Base-by-base conservation (phyloP, 2,888 invertebrate species). In the Brenthis hecate region DNA sequence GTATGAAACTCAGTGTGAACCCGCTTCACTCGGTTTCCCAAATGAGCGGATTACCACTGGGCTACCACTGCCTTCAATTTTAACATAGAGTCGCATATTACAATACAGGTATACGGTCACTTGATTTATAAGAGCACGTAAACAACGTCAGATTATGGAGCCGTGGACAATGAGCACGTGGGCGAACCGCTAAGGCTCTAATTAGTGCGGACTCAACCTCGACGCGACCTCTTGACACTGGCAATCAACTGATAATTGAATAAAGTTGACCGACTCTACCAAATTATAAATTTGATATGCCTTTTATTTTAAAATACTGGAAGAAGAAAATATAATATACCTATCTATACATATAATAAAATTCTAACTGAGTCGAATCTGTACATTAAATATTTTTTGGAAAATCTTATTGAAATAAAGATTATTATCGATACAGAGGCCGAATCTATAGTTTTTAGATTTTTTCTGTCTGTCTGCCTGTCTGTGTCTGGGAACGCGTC, bases 191-290 rank as follows among this genome's bases (percentile, higher is more conserved):
- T 81, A 82, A 83, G 82, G 83, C 80, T 82, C 84, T 90, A 91
- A 92, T 91, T 90, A 90, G 80, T 81, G 81, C 82, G 79, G 83
- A 78, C 80, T 82, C 87, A 88, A 86, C 85, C 88, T 86, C 88
- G 82, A 86, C 89, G 81, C 90, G 91, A 92, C 91, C 92, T 91
- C 84, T 86, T 80, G 88, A 79, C 87, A 84, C 87, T 74, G 78
- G 79, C 91, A 90, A 89, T 90, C 88, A 89, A 84, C 85, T 82
- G 78, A 74, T 88, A 88, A 92, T 91, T 89, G 86, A 85, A 89
- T 90, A 85, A 90, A 91, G 85, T 86, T 84, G 81, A 78, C 88
- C 88, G 89, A 84, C 85, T 81, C 78, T 76, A 77, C 80, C 79
- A 75, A 85, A 86, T 82, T 78, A 85, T 84, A 78, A 85, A 83